A percentile compares a stretch with the other conserved stretches of the same genome.
phyloP scores from a whole-genome alignment of 2,113 vertebrate species.

The Salvelinus namaycush region DNA sequence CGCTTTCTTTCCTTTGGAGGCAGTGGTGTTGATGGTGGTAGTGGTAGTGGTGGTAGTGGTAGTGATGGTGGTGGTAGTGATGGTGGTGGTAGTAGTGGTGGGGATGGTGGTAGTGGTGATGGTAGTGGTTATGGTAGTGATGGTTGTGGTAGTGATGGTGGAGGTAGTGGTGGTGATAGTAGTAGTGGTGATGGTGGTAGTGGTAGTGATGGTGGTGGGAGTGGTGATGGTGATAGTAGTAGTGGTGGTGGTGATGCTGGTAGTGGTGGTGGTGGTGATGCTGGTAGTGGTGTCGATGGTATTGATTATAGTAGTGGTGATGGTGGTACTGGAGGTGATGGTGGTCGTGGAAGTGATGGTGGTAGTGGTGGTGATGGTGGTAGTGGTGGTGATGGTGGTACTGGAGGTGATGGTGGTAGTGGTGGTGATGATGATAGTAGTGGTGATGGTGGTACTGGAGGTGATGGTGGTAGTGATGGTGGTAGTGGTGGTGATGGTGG shows the following conservation, averaged over 20 bases:
- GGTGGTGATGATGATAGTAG: too few species aligned
- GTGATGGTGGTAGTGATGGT: too few species aligned
- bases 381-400: neutral
- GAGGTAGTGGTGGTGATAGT: neutral
- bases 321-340: rapidly evolving
- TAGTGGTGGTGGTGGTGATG: rapidly evolving
- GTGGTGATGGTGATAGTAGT: neutral
- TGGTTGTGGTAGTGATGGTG: too few species aligned
- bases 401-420: too few species aligned
- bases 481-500: too few species aligned
- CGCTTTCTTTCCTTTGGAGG: too few species aligned
- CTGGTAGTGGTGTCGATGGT: too few species aligned
- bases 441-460: neutral
- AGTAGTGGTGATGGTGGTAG: rapidly evolving
- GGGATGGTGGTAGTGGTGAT: neutral
- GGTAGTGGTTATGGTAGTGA: neutral
- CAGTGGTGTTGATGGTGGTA: too few species aligned
- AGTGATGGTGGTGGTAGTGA: too few species aligned
- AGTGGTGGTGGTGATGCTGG: rapidly evolving
- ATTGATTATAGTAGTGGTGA: neutral
- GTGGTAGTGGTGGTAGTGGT: neutral
- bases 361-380: neutral
- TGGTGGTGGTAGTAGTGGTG: neutral
- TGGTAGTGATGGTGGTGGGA: rapidly evolving
- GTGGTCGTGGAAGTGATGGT: too few species aligned